Base-by-base conservation (phyloP, 2,797 vertebrate genomes). In the Aselliscus stoliczkanus region DNA sequence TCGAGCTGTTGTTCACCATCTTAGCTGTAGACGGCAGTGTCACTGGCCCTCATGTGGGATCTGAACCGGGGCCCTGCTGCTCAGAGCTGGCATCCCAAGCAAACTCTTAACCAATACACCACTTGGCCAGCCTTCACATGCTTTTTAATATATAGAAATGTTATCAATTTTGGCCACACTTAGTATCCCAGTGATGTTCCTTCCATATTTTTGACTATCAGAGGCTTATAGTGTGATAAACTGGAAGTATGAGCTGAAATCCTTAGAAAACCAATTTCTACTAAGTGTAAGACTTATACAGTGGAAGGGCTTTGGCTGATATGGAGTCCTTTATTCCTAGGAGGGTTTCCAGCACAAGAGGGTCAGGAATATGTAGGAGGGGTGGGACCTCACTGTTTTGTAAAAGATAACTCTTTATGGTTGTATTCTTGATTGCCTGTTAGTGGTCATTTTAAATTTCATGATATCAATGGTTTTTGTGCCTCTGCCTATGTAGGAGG, bases 381-480 rank as follows among this genome's bases (percentile, higher is more conserved):
- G 17, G 10, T 77, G 77, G 44, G 37, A 31, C 17, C 56, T 88
- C 62, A 93, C 80, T 93, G 14, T 91, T 86, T 85, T 87, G 60
- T 91, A 70, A 87, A 91, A 92, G 80, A 44, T 52, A 39, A 3
- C n/a, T 95, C 47, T 93, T 83, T 58, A 50, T 92, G 70, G 13
- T 90, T 94, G 58, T 90, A 7, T 65, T 95, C 47, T 90, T 88
- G 95, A 80, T 96, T 90, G 25, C 44, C 58, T 90, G 44, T 89
- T 73, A 88, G 34, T 95, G 42, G 70, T 95, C 44, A 94, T 88
- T 96, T 94, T 69, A 75, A 90, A 83, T 90, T 88, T 95, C 42
- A 39, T 82, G 85, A 62, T 95, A 82, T 34, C 65, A 92, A 5
- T 95, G 44, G 82, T 93, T 96, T 94, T 81, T 95, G 39, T 84